phyloP scores from a whole-genome alignment of 2,888 invertebrate genomes.

The Leptothorax acervorum region DNA sequence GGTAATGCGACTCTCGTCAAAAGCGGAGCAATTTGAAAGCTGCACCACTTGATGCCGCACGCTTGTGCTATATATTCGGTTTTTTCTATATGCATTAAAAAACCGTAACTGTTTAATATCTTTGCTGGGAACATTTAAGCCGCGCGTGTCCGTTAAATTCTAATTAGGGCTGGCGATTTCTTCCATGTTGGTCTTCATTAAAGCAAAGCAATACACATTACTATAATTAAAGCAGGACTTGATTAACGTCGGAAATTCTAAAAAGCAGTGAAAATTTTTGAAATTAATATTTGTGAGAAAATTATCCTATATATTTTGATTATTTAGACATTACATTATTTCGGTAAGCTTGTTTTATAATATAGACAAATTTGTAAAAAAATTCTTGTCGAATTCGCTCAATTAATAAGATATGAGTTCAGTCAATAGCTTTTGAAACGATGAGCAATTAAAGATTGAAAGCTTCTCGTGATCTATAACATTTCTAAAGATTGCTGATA shows the following conservation, averaged over 20 bases:
- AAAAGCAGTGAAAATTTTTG: neutral
- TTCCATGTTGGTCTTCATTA: constrained; percentile 23
- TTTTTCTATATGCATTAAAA: constrained; percentile 19
- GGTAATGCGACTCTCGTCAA: constrained; percentile 19
- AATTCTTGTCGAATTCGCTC: neutral
- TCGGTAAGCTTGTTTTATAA: neutral
- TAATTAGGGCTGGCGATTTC: constrained; percentile 4
- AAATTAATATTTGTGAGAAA: neutral
- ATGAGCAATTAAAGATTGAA: neutral
- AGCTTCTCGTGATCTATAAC: neutral
- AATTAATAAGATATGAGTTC: neutral
- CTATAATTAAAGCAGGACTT: constrained; percentile 7
- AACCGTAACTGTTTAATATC: constrained; percentile 11
- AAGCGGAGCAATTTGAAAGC: constrained; percentile 41
- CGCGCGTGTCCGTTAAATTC: constrained; percentile 16
- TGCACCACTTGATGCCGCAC: constrained; percentile 25
- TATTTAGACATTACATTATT: neutral
- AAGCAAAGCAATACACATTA: constrained; percentile 22
- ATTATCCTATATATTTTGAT: neutral
- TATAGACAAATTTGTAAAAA: no score
- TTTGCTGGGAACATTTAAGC: neutral
- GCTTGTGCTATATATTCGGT: neutral
- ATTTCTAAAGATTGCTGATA: neutral
- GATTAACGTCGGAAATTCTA: neutral
- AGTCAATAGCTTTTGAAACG: neutral